Percentiles rank a stretch among this genome's conserved stretches.
Evolutionary conservation across 2,113 vertebrate species (phyloP).

Genomic region (Brachypodius melanocephalos): DNA sequence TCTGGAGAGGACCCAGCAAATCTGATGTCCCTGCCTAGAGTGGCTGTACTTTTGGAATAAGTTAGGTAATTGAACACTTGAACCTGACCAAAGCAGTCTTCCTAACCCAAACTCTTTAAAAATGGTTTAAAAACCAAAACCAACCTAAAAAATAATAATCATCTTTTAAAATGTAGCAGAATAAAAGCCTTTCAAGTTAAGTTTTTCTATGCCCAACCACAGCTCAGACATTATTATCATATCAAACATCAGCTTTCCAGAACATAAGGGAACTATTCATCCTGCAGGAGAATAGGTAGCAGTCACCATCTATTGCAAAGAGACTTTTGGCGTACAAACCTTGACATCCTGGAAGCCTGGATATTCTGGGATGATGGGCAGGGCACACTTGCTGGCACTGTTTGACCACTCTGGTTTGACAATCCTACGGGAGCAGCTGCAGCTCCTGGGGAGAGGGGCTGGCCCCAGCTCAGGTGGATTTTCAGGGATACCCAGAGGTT

Average conservation of each 20-base stretch:
- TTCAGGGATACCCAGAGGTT: background rate
- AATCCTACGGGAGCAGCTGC: background rate
- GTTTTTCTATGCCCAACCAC: background rate
- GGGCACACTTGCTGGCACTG: background rate
- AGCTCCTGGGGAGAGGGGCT: background rate
- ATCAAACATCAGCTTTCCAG: background rate
- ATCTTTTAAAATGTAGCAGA: background rate
- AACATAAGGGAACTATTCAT: background rate
- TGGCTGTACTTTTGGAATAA: background rate
- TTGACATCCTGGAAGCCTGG: constrained; percentile 68
- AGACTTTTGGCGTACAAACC: constrained; percentile 33
- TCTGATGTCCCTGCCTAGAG: background rate
- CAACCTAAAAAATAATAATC: background rate
- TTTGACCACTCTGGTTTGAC: background rate
- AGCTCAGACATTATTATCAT: background rate
- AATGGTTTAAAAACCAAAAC: background rate
- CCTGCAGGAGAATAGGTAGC: background rate
- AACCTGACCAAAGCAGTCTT: background rate
- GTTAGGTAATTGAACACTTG: background rate
- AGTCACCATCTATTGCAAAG: background rate
- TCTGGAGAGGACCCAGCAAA: constrained; percentile 18
- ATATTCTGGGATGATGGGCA: constrained; percentile 70
- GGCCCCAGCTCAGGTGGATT: background rate
- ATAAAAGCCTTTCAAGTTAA: background rate
- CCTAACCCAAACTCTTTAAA: background rate